These are phyloP conservation scores for Noturus placidus DNA, from an alignment of 2,113 vertebrate species.

Conservation along the genomic window DNA sequence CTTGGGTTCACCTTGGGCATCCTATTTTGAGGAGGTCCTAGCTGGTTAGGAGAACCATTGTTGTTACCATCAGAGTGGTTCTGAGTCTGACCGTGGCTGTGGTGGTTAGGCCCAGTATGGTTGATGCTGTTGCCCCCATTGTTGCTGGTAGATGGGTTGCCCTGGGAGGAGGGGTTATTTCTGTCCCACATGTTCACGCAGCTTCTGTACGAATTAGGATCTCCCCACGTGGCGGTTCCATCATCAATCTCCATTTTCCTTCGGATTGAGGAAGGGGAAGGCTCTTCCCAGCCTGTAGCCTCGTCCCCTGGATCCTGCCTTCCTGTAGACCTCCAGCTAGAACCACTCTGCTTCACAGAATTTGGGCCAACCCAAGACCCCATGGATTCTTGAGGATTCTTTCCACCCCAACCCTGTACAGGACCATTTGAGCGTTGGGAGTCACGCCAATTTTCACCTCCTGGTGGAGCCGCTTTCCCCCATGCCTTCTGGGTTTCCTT, in stretches of 20 bases:
- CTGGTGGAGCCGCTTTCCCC: conserved; percentile 64
- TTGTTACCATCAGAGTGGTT: conserved; percentile 78
- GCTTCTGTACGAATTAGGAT: conserved; percentile 87
- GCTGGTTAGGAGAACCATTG: conserved; percentile 79
- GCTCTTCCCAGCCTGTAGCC: conserved; percentile 95
- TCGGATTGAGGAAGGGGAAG: conserved; percentile 91
- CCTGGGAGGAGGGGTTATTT: conserved; percentile 85
- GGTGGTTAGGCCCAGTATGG: conserved; percentile 81
- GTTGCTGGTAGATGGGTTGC: conserved; percentile 61
- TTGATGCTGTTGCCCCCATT: conserved; percentile 71
- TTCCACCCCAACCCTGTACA: conserved; percentile 85
- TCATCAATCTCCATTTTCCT: conserved; percentile 99
- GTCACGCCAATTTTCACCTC: conserved; percentile 82
- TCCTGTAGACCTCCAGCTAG: conserved; percentile 79
- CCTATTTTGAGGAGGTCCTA: conserved; percentile 80
- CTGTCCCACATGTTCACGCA: conserved; percentile 98
- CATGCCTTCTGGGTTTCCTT: conserved; percentile 80
- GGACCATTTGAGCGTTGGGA: conserved; percentile 78
- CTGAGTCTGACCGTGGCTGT: conserved; percentile 71
- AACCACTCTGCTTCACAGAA: conserved; percentile 87
- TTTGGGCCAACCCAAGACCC: conserved; percentile 90
- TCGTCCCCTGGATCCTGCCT: conserved; percentile 83
- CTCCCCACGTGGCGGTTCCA: conserved; percentile 97
- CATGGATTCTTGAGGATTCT: conserved; percentile 81
- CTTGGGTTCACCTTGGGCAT: conserved; percentile 87